These are phyloP conservation scores for Sinohyriopsis cumingii DNA, from an alignment of 2,888 invertebrate genomes.

Conservation along the genomic window DNA sequence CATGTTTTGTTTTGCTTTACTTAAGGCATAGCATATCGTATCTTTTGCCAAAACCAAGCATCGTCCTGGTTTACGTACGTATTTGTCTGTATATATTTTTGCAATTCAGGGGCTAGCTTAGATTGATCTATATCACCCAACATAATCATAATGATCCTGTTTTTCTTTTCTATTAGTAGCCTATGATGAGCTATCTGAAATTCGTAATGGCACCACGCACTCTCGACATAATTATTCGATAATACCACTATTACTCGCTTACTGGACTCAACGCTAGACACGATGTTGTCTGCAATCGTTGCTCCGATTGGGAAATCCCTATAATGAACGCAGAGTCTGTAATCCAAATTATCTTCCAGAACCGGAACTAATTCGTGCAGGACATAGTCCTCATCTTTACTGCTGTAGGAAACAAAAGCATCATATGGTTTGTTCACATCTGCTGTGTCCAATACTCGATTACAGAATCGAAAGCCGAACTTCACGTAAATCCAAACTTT, in stretches of 20 bases:
- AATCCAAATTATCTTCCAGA: constrained; percentile 86
- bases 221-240: constrained; percentile 90
- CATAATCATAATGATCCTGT: constrained; percentile 86
- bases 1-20: too few species aligned
- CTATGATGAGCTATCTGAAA: constrained; percentile 91
- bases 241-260: constrained; percentile 89
- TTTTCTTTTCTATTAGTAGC: constrained; percentile 81
- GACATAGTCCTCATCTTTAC: constrained; percentile 85
- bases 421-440: constrained; percentile 77
- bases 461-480: constrained; percentile 3
- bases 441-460: constrained; percentile 1
- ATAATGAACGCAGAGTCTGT: constrained; percentile 68
- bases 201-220: constrained; percentile 92
- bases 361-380: constrained; percentile 86
- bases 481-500: constrained; percentile 20
- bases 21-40: too few species aligned
- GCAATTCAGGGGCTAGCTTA: constrained; percentile 70
- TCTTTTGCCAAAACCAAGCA: too few species aligned
- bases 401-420: constrained; percentile 91
- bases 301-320: constrained; percentile 60
- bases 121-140: constrained; percentile 87
- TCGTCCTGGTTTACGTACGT: constrained; percentile 3
- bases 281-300: constrained; percentile 86
- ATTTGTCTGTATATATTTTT: constrained; percentile 17
- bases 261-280: constrained; percentile 88